Conservation (phyloP, 2,113 vertebrate genomes). For the Rhadina sibilatrix region DNA sequence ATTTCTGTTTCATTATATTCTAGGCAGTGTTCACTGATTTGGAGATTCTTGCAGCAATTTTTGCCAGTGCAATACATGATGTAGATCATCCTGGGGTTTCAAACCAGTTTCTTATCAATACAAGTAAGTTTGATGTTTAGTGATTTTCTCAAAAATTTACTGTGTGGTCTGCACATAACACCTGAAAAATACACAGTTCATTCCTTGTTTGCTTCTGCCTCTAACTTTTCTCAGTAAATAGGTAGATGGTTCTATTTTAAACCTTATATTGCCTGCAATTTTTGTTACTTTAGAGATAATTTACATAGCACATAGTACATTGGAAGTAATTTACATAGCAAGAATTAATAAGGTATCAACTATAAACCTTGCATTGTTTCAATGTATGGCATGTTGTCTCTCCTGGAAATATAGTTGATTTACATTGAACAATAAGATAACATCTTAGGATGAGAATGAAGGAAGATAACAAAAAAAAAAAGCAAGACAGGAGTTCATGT, state of each 20-base stretch:
- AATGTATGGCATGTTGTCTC: background rate
- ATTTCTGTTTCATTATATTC: slow-evolving; percentile 20
- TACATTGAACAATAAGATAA: background rate
- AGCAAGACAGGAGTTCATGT: background rate
- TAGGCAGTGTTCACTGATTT: slow-evolving; percentile 99
- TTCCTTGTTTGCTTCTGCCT: background rate
- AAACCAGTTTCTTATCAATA: slow-evolving; percentile 99
- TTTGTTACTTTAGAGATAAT: background rate
- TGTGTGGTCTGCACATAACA: background rate
- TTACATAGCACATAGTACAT: background rate
- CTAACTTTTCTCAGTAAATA: background rate
- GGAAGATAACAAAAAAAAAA: background rate
- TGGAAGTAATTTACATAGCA: background rate
- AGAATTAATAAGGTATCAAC: background rate
- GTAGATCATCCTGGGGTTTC: slow-evolving; percentile 99
- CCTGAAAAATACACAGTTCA: background rate
- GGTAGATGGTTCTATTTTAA: background rate
- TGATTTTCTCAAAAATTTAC: background rate
- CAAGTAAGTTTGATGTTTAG: slow-evolving; percentile 84
- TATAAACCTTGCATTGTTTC: background rate
- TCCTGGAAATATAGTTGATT: background rate
- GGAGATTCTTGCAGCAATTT: slow-evolving; percentile 98
- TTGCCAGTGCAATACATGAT: slow-evolving; percentile 98
- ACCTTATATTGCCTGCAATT: background rate
- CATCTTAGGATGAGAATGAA: background rate